Base-by-base conservation (phyloP, 2,113 vertebrate species). In the Felis catus region DNA sequence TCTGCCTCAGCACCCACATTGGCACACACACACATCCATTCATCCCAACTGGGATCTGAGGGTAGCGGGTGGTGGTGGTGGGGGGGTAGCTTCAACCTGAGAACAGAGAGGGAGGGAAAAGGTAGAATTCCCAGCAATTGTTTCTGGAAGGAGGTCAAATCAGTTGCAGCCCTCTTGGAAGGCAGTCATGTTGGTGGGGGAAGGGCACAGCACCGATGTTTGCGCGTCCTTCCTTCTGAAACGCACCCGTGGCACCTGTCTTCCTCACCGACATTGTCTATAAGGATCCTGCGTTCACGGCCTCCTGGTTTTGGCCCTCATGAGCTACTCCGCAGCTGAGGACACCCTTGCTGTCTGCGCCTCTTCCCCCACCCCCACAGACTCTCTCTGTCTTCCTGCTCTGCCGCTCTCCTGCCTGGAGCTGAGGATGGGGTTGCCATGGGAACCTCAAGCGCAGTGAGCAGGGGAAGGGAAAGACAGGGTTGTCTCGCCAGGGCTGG, bases 391-490 rank as follows among this genome's bases (percentile, higher is more conserved):
- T 93, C 0, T 1, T 21, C 65, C 61, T 4, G 65, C 0, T 92
- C 33, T 78, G 76, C 9, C 6, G 94, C 93, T 90, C 96, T 95
- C 93, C 97, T 87, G 98, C 97, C 98, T 95, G 1, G 98, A 98
- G 97, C 98, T 96, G 71, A 96, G 96, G 98, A 98, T 98, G 98
- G 21, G 3, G 98, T 99, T 99, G 98, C 98, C 98, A 98, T 98
- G 98, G 98, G 81, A 98, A 99, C 93, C 95, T 2, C 97, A 97
- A 94, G 97, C 97, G 41, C 93, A 89, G n/a, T 31, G 96, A 96
- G 85, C 82, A 61, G 73, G 36, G 33, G 78, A 65, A 80, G 76
- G 96, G 82, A 76, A 80, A 65, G 88, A 89, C 95, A 90, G 95
- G 68, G 85, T 25, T 94, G 74, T 96, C 94, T 95, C 12, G 1